phyloP scores from a whole-genome alignment of 2,113 vertebrate genomes.

The Grus americana region DNA sequence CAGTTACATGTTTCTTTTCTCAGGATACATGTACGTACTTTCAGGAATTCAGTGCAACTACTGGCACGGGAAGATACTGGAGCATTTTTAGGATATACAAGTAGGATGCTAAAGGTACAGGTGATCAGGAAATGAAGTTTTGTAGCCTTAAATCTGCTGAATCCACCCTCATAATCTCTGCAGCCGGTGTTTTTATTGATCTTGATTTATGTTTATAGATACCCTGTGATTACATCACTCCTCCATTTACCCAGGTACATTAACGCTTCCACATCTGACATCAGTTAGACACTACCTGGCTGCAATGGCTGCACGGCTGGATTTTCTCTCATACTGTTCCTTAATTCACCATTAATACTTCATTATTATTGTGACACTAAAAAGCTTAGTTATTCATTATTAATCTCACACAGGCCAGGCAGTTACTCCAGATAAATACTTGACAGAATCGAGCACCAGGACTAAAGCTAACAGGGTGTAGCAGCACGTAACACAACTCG shows the following conservation, averaged over 20 bases:
- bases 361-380: background rate
- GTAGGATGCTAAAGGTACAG: background rate
- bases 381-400: background rate
- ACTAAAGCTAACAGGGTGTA: background rate
- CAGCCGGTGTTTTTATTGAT: background rate
- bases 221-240: background rate
- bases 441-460: background rate
- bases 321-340: background rate
- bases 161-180: background rate
- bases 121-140: background rate
- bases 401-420: background rate
- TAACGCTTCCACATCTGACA: background rate
- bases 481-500: background rate
- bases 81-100: background rate
- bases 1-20: background rate
- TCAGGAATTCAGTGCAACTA: background rate
- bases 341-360: background rate
- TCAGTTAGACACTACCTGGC: background rate
- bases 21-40: accelerated
- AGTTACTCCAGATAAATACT: background rate
- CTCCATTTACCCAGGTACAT: background rate
- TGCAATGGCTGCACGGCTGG: background rate
- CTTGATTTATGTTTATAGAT: background rate
- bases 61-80: background rate
- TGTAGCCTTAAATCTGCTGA: background rate